Percentiles rank a stretch among this genome's conserved stretches.
These are phyloP conservation scores for Hexactinellida sp. DNA, from an alignment of 37 sponge, comb jelly and placozoan species.

Conservation along the genomic window DNA sequence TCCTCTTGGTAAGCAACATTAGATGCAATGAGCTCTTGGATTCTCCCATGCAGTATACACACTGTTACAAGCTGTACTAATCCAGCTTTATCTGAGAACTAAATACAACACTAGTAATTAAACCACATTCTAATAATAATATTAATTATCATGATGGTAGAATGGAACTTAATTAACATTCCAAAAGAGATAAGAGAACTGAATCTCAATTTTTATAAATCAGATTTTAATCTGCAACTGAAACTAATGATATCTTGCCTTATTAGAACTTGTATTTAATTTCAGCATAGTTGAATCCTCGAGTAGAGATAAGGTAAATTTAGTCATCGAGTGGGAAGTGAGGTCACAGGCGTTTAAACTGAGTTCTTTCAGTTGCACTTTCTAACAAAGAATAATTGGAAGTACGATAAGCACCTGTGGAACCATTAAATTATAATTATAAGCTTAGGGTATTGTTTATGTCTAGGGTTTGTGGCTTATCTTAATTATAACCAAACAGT, in stretches of 20 bases:
- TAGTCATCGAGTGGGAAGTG: background rate
- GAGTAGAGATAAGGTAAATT: background rate
- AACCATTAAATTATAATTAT: background rate
- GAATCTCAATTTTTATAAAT: background rate
- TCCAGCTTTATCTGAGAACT: background rate
- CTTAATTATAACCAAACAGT: no score
- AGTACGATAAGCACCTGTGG: background rate
- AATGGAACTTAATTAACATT: no score
- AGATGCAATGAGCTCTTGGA: background rate
- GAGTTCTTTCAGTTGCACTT: background rate
- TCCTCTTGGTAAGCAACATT: background rate
- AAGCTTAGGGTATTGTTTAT: no score
- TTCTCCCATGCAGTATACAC: background rate
- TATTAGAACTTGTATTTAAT: conserved; percentile 12
- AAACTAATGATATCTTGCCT: no score
- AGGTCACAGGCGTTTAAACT: background rate
- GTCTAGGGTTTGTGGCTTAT: no score
- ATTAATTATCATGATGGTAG: no score
- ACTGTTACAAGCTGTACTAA: background rate
- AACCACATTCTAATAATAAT: no score
- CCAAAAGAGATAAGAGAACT: background rate
- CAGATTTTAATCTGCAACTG: background rate
- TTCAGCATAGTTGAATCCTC: background rate
- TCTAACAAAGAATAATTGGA: background rate
- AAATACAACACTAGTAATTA: background rate